These are phyloP conservation scores for Leontopithecus rosalia DNA, from an alignment of 2,797 vertebrate genomes.

Conservation along the genomic window DNA sequence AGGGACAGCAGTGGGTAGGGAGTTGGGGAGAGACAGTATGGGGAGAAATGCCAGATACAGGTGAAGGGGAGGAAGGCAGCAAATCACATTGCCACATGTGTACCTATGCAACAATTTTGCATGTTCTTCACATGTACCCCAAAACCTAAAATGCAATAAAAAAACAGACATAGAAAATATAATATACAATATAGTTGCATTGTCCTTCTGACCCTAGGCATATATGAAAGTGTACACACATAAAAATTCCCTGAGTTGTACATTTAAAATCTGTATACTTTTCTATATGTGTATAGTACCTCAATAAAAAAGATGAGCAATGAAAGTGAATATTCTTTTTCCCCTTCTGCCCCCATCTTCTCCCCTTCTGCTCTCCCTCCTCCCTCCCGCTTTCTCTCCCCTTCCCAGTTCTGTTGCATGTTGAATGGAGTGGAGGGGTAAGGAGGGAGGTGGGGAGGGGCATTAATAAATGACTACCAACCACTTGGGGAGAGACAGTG, in stretches of 20 bases:
- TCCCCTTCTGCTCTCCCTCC: neutral
- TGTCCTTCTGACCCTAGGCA: too few relatives aligned
- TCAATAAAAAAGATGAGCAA: neutral
- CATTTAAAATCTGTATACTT: neutral
- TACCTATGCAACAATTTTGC: too few relatives aligned
- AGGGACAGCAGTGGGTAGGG: too few relatives aligned
- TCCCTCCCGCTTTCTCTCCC: neutral
- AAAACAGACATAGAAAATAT: neutral
- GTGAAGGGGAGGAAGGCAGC: too few relatives aligned
- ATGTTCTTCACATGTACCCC: too few relatives aligned
- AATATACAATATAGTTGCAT: neutral
- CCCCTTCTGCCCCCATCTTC: fast-evolving
- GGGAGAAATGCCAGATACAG: too few relatives aligned
- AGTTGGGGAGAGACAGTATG: too few relatives aligned
- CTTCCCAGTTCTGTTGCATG: neutral
- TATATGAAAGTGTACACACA: fast-evolving
- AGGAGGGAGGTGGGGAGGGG: too few relatives aligned
- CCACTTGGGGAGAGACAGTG: neutral
- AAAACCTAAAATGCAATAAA: neutral
- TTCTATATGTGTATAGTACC: neutral
- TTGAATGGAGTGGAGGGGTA: neutral
- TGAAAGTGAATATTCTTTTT: neutral
- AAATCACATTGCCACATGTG: too few relatives aligned
- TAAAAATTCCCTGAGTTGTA: neutral
- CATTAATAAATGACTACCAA: neutral